Percentiles rank a stretch among this genome's conserved stretches.
These are phyloP conservation scores for Mormyrops attenuatus DNA, from an alignment of 2,797 vertebrate genomes.

Conservation along the genomic window DNA sequence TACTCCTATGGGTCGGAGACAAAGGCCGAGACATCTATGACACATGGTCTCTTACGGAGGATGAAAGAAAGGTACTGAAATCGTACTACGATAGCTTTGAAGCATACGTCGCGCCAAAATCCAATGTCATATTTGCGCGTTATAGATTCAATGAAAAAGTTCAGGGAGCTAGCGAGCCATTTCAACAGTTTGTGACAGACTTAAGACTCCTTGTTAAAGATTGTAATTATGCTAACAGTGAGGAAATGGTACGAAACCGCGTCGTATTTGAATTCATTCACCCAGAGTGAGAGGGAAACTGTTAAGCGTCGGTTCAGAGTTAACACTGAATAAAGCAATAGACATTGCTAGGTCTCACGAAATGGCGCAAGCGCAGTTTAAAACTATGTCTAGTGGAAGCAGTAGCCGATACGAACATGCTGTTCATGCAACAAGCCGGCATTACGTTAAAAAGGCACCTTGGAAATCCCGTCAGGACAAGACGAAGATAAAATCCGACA, in stretches of 20 bases:
- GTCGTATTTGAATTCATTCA: slow-evolving; percentile 19
- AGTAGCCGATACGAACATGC: neutral
- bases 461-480: too few species aligned
- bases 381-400: neutral
- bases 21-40: slow-evolving; percentile 23
- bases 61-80: slow-evolving; percentile 15
- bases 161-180: neutral
- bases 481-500: too few species aligned
- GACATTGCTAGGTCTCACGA: slow-evolving; percentile 9
- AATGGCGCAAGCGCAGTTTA: slow-evolving; percentile 11
- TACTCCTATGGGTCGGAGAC: too few species aligned
- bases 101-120: slow-evolving; percentile 7
- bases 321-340: slow-evolving; percentile 12
- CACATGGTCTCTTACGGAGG: slow-evolving; percentile 19
- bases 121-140: neutral
- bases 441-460: neutral
- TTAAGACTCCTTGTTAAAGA: slow-evolving; percentile 16
- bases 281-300: slow-evolving; percentile 19
- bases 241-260: slow-evolving; percentile 16
- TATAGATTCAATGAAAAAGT: slow-evolving; percentile 23
- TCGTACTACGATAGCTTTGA: neutral
- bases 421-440: neutral
- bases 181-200: slow-evolving; percentile 23
- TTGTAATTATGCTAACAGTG: slow-evolving; percentile 2
- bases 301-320: slow-evolving; percentile 2